Conservation (phyloP, 2,797 vertebrate species). For the Pangasius krempfi region DNA sequence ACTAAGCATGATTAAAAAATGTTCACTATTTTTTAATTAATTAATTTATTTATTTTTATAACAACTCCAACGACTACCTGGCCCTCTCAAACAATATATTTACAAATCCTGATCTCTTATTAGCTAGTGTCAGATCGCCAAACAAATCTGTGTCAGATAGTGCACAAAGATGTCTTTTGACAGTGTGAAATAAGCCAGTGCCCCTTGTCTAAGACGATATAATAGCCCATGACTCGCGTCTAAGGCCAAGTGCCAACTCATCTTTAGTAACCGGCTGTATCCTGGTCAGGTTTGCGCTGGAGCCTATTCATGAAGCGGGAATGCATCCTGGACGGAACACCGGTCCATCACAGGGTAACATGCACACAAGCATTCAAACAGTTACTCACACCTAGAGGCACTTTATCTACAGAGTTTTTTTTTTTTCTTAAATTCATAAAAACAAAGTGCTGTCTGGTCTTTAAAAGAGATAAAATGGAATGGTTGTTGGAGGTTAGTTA, state of each 20-base stretch:
- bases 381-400: neutral
- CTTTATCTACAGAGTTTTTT: neutral
- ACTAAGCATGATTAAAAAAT: neutral
- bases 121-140: neutral
- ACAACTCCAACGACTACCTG: neutral
- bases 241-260: neutral
- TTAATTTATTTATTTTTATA: neutral
- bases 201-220: neutral
- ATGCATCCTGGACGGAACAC: neutral
- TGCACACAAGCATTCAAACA: neutral
- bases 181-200: slow-evolving; percentile 7
- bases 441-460: neutral
- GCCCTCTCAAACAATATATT: neutral
- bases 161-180: neutral
- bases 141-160: neutral
- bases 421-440: neutral
- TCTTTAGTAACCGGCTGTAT: neutral
- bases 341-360: neutral
- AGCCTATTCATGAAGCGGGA: neutral
- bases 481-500: neutral
- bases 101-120: neutral
- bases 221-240: neutral
- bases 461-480: neutral
- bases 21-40: too few species aligned
- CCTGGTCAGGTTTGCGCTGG: neutral